Percentiles rank a stretch among this genome's conserved stretches.
Evolutionary conservation across 2,797 vertebrate genomes (phyloP).

Genomic region (Etheostoma nigrum): DNA sequence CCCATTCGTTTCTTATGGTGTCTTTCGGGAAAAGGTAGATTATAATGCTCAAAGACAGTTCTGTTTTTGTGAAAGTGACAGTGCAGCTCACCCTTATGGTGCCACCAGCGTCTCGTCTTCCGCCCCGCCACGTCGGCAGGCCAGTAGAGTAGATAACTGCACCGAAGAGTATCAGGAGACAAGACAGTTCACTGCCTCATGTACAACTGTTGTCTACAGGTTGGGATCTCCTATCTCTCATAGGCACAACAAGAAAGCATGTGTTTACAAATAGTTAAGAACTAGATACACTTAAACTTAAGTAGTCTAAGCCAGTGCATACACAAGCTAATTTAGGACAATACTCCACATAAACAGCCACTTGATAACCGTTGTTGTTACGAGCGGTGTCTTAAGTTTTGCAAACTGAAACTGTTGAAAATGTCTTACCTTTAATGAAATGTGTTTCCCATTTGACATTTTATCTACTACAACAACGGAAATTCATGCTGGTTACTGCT

Average conservation of each 20-base stretch:
- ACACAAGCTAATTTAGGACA: not conserved
- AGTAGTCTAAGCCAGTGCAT: not conserved
- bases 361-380: not conserved
- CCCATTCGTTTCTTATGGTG: not conserved
- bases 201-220: not conserved
- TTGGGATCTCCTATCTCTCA: not conserved
- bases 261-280: too few species aligned
- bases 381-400: not conserved
- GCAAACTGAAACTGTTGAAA: not conserved
- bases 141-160: slow-evolving; percentile 52
- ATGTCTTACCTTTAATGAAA: not conserved
- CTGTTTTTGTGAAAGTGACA: slow-evolving; percentile 64
- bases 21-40: not conserved
- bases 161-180: slow-evolving; percentile 42
- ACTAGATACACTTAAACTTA: not conserved
- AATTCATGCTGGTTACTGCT: not conserved
- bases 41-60: slow-evolving; percentile 37
- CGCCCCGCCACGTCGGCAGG: slow-evolving; percentile 89
- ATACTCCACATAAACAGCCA: not conserved
- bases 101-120: slow-evolving; percentile 75
- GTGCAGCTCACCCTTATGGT: slow-evolving; percentile 80
- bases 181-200: slow-evolving; percentile 54
- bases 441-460: not conserved
- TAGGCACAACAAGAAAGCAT: too few species aligned
- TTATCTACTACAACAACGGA: not conserved